Evolutionary conservation across 2,888 invertebrate genomes (phyloP).

Genomic region (Esperia sulphurella): DNA sequence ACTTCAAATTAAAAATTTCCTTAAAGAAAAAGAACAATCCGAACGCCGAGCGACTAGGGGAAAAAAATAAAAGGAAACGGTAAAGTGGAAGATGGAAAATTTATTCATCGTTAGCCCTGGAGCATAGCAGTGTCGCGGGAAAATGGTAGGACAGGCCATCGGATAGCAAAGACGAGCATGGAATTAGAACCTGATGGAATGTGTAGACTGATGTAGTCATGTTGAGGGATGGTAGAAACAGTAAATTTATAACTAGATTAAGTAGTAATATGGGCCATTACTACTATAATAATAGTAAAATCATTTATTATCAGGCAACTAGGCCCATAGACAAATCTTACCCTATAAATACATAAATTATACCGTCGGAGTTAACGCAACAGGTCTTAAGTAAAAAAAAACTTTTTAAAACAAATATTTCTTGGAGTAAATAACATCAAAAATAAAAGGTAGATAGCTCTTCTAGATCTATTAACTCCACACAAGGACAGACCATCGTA

Average conservation of each 20-base stretch:
- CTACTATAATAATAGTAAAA: no score
- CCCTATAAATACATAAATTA: no score
- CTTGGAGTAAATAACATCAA: no score
- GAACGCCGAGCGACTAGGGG: slow-evolving; percentile 24
- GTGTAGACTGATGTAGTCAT: slow-evolving; percentile 3
- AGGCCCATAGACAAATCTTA: no score
- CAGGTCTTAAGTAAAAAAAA: no score
- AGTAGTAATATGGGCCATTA: no score
- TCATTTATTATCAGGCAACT: no score
- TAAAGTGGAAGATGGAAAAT: slow-evolving; percentile 40
- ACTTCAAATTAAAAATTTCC: slow-evolving; percentile 35
- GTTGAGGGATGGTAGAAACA: background rate
- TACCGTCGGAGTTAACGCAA: no score
- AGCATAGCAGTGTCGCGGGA: slow-evolving; percentile 20
- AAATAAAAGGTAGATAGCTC: background rate
- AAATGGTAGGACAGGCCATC: slow-evolving; percentile 30
- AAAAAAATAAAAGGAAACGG: slow-evolving; percentile 26
- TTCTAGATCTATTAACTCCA: slow-evolving; percentile 18
- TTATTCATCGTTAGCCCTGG: slow-evolving; percentile 49
- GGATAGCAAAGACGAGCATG: slow-evolving; percentile 22
- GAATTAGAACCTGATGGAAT: slow-evolving; percentile 39
- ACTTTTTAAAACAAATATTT: no score
- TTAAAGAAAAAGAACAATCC: slow-evolving; percentile 23
- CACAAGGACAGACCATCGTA: slow-evolving; percentile 26
- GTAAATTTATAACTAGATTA: background rate